Conservation (phyloP, 2,797 vertebrate genomes). For the Sarcophilus harrisii region DNA sequence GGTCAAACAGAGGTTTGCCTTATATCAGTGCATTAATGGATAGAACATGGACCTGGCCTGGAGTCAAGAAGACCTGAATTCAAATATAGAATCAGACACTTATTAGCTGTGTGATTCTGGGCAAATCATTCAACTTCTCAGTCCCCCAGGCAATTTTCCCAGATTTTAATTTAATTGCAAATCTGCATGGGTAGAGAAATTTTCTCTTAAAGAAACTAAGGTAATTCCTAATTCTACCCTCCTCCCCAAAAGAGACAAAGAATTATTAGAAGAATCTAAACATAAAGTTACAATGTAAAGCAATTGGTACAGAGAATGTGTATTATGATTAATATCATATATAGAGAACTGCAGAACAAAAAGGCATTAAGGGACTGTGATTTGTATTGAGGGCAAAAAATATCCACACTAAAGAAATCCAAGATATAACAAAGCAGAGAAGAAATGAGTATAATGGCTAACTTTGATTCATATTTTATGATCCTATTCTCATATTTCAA, state of each 20-base stretch:
- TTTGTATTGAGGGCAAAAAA: background rate
- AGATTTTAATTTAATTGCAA: background rate
- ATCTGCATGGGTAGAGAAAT: background rate
- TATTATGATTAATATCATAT: background rate
- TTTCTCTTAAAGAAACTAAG: background rate
- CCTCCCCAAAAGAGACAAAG: background rate
- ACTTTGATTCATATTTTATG: conserved; percentile 38
- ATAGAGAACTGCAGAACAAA: background rate
- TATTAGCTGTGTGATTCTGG: background rate
- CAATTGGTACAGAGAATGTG: background rate
- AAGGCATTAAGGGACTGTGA: background rate
- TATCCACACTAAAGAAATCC: background rate
- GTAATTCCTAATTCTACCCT: background rate
- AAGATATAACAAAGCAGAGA: background rate
- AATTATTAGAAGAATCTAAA: background rate
- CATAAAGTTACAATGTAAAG: background rate
- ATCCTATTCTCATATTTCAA: conserved; percentile 42
- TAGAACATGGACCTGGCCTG: too few relatives aligned
- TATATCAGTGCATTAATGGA: too few relatives aligned
- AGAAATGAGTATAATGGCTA: conserved; percentile 19
- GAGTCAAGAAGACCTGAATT: background rate
- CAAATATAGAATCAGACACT: background rate
- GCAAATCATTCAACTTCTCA: background rate
- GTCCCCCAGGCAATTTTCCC: background rate
- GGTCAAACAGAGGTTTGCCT: background rate